These are phyloP conservation scores for Halcyon senegalensis DNA, from an alignment of 2,113 vertebrate genomes.

Conservation along the genomic window DNA sequence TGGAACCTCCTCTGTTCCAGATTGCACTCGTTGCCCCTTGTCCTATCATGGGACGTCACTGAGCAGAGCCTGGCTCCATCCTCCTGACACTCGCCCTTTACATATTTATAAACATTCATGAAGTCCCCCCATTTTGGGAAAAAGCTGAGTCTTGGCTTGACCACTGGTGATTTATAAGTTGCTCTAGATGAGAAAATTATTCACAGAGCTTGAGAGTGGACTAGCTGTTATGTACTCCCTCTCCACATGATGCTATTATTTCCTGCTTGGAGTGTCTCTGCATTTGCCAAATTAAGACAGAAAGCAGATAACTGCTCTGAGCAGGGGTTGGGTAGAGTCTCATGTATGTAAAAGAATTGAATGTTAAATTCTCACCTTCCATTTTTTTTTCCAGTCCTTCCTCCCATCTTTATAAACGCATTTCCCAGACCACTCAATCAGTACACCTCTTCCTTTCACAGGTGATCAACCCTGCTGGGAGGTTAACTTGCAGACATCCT, in stretches of 20 bases:
- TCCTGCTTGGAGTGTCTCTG: neutral
- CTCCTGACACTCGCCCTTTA: too few species aligned
- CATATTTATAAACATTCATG: too few species aligned
- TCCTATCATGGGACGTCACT: too few species aligned
- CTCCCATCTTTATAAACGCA: neutral
- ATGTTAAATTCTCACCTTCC: neutral
- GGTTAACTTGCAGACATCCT: slow-evolving; percentile 25
- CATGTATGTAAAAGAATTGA: neutral
- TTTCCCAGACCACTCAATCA: neutral
- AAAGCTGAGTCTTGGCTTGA: neutral
- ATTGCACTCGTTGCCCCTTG: too few species aligned
- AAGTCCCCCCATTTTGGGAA: neutral
- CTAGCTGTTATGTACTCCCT: neutral
- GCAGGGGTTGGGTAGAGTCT: neutral
- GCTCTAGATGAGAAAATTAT: neutral
- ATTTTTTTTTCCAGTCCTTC: neutral
- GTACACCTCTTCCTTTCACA: neutral
- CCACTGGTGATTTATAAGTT: neutral
- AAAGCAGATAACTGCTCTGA: neutral
- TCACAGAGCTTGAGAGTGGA: neutral
- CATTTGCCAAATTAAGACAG: neutral
- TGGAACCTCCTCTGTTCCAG: too few species aligned
- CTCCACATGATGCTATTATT: neutral
- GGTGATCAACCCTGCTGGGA: neutral
- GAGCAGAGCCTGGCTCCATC: too few species aligned